Percentiles rank a stretch among this genome's conserved stretches.
These are phyloP conservation scores for Euura lappo DNA, from an alignment of 1,140 invertebrate species.

Conservation along the genomic window DNA sequence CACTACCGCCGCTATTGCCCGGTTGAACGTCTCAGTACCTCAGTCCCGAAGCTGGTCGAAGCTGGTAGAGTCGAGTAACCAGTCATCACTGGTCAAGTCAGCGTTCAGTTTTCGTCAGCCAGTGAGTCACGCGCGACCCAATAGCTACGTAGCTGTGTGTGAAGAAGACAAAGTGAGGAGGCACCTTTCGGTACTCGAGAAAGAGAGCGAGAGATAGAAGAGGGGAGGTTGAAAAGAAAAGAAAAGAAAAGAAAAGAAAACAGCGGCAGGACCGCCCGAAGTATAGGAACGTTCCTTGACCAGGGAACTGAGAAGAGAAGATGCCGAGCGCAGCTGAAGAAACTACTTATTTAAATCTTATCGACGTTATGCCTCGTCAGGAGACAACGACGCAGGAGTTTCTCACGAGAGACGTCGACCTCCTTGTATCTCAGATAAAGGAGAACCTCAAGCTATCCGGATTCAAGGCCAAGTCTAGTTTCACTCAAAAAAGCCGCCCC, in stretches of 20 bases:
- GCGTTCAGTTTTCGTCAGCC: background rate
- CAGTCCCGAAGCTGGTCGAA: background rate
- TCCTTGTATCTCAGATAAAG: conserved; percentile 73
- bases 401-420: conserved; percentile 66
- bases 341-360: conserved; percentile 47
- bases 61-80: background rate
- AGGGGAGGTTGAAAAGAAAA: too few species aligned
- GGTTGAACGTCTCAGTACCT: background rate
- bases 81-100: background rate
- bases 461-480: conserved; percentile 54
- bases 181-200: too few species aligned
- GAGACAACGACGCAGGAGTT: conserved; percentile 53
- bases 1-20: background rate
- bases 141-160: background rate
- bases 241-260: too few species aligned
- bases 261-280: too few species aligned
- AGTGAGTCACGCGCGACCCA: conserved; percentile 2
- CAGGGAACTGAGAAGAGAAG: background rate
- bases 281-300: too few species aligned
- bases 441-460: conserved; percentile 69
- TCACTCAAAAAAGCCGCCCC: conserved; percentile 57
- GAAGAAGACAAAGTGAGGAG: too few species aligned
- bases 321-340: conserved; percentile 57
- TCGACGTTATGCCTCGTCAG: conserved; percentile 50
- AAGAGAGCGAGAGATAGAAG: too few species aligned